Base-by-base conservation (phyloP, 2,797 vertebrate genomes). In the Pangasius krempfi region DNA sequence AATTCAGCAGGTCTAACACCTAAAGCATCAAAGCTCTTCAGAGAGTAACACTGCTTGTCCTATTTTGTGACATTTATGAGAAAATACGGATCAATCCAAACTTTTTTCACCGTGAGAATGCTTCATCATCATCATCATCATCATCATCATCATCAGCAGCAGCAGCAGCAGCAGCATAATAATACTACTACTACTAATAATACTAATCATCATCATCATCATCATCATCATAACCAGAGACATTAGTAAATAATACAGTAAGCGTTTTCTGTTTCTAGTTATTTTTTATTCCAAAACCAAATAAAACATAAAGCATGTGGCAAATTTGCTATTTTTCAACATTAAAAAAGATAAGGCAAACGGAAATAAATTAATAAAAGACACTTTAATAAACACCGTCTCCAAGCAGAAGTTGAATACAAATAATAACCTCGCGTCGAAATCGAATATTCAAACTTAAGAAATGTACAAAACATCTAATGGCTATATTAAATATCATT, bases 361-460 rank as follows among this genome's bases (percentile, higher is more conserved):
- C 92, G 92, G 91, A 95, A 98, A 99, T 99, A 99, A 99, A 99
- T 99, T 76, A 76, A 76, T 76, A 76, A 96, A 76, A 96, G 86
- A 86, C 89, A 97, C 94, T 88, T 94, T 44, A 62, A 82, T 96
- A 97, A 94, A 94, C 96, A 94, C 94, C 92, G 89, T 94, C 92
- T 93, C 91, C 92, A 94, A 95, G 93, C 92, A 93, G 94, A 96
- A 95, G 96, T 95, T 96, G 95, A 96, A 96, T 95, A 93, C 92
- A 95, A 95, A 95, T 91, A 94, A 91, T 85, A 66, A 68, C 84
- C 92, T 94, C 84, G 25, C 92, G 94, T 89, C 92, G 91, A 94
- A 95, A 95, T 90, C 88, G 70, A 91, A 88, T 89, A 87, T 90
- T 87, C 90, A 91, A 93, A 94, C 93, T 60, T 93, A 95, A 90